These are phyloP conservation scores for Dugesia japonica DNA, from an alignment of 2,888 invertebrate genomes.

Conservation along the genomic window DNA sequence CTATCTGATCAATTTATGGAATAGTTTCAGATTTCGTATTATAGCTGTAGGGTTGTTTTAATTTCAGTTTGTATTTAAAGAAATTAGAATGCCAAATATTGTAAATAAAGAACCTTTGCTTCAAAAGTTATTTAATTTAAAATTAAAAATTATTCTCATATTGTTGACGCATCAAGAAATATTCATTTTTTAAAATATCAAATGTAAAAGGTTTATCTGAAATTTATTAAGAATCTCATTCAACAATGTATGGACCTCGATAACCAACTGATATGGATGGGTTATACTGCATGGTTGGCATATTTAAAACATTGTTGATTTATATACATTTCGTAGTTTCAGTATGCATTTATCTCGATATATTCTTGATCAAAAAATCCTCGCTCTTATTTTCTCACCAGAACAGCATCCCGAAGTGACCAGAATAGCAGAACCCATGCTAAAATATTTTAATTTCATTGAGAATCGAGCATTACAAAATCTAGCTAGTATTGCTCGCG, in stretches of 20 bases:
- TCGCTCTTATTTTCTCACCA: neutral
- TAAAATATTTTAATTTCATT: conserved; percentile 10
- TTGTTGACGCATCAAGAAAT: no score
- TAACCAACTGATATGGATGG: conserved; percentile 4
- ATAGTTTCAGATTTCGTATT: no score
- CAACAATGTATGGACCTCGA: conserved; percentile 15
- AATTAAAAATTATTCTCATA: no score
- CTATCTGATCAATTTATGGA: no score
- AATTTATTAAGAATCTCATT: neutral
- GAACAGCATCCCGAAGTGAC: conserved; percentile 7
- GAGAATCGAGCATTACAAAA: neutral
- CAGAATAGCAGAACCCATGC: neutral
- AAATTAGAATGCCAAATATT: no score
- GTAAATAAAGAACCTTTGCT: no score
- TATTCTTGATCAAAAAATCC: conserved; percentile 3
- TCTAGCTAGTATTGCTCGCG: neutral
- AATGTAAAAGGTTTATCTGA: no score
- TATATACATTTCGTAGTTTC: neutral
- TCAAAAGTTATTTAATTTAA: no score
- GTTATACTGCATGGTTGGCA: neutral
- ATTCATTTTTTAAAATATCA: no score
- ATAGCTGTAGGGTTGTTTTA: no score
- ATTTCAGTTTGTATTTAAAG: no score
- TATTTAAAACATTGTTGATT: neutral
- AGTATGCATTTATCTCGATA: neutral